Base-by-base conservation (phyloP, 2,113 vertebrate genomes). In the Camelus dromedarius region DNA sequence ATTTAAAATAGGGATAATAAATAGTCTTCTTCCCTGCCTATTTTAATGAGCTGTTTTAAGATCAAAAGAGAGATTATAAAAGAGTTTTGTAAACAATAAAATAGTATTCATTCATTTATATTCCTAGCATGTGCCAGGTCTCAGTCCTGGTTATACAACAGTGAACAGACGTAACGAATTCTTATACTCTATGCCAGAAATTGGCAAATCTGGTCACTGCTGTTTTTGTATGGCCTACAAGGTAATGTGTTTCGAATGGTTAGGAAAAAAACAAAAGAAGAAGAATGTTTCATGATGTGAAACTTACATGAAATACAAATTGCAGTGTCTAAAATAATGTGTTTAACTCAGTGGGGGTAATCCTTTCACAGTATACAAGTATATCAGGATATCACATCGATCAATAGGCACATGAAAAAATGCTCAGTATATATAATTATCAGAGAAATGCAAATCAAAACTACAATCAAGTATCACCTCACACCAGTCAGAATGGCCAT, bases 1-100 rank as follows among this genome's bases (percentile, higher is more conserved):
- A 75, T 46, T 67, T 92, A 66, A 35, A 75, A 13, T 91, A 14
- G 26, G 38, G 18, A 75, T 89, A 75, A 50, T 42, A 42, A 42
- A 42, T 90, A 67, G 54, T 76, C 42, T 83, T 83, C 30, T 94
- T n/a, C 46, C 32, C 32, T 93, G 32, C 18, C 54, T 90, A 67
- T 7, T 64, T 92, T 95, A 79, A 80, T 58, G 84, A 89, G 30
- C 79, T 89, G 24, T 96, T 85, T 79, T 90, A 95, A 95, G 52
- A 75, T 76, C 85, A 81, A 82, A 82, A 93, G 52, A 89, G 14
- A 30, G 50, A 8, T 80, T 96, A 77, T 72, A 42, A 72, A 75
- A 85, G 22, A 75, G 28, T 86, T 93, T 60, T 90, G 24, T 62
- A 64, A 87, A 93, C 46, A 93, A 24, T 66, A 84, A 75, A 90